phyloP scores from a whole-genome alignment of 2,888 invertebrate genomes.

The Ornithoptera priamus region DNA sequence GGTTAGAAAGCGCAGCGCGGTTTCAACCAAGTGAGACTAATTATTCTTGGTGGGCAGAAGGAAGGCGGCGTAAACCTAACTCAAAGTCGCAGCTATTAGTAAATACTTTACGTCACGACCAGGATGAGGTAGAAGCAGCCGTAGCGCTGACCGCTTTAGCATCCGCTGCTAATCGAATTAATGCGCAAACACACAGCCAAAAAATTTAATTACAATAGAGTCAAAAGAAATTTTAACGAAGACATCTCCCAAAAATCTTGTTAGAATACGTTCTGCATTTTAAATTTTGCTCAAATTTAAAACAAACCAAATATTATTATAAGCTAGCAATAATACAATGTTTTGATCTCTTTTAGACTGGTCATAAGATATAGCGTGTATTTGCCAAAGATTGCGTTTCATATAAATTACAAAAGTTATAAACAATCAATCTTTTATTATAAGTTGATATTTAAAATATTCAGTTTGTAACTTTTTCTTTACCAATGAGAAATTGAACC shows the following conservation, averaged over 20 bases:
- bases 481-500: background rate
- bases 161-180: constrained; percentile 59
- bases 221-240: background rate
- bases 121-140: constrained; percentile 88
- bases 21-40: constrained; percentile 86
- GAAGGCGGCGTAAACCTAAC: constrained; percentile 57
- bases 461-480: too few species aligned
- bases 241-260: background rate
- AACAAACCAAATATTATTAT: constrained; percentile 25
- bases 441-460: background rate
- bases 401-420: constrained; percentile 31
- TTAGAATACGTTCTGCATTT: constrained; percentile 18
- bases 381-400: constrained; percentile 62
- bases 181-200: constrained; percentile 41
- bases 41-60: constrained; percentile 83
- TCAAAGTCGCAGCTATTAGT: constrained; percentile 47
- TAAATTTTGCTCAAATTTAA: constrained; percentile 26
- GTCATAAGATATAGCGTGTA: constrained; percentile 50
- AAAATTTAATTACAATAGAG: background rate
- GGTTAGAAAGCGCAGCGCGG: constrained; percentile 87
- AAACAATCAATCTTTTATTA: constrained; percentile 15
- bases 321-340: constrained; percentile 29
- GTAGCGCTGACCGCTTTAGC: constrained; percentile 86
- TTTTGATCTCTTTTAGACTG: constrained; percentile 69
- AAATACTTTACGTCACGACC: constrained; percentile 75